Conservation (phyloP, 2,888 invertebrate species). For the Hermodice carunculata region DNA sequence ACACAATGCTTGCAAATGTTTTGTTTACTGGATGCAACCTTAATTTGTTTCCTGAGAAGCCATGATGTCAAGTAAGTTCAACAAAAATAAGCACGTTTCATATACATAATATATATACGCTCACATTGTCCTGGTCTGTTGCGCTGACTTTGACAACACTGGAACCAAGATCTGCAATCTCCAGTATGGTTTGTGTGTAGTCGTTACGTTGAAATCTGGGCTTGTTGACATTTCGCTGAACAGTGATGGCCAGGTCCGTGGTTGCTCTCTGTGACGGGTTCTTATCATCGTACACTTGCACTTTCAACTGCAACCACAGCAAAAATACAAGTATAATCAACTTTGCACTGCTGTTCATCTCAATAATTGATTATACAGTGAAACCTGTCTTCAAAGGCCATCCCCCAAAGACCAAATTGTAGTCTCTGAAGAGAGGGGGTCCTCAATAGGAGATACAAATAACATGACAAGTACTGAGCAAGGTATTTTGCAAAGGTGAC, state of each 20-base stretch:
- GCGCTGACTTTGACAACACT: slow-evolving; percentile 43
- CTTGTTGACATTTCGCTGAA: slow-evolving; percentile 30
- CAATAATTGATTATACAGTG: no score
- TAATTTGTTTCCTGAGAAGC: slow-evolving; percentile 11
- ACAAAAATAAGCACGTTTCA: neutral
- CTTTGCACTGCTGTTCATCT: no score
- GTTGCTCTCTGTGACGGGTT: slow-evolving; percentile 29
- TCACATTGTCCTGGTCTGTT: slow-evolving; percentile 48
- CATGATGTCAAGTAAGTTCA: neutral
- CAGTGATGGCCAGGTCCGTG: slow-evolving; percentile 35
- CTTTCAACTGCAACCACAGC: slow-evolving; percentile 37
- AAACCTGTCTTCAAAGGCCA: no score
- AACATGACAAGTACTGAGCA: no score
- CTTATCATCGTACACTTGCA: slow-evolving; percentile 34
- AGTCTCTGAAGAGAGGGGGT: no score
- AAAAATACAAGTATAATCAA: no score
- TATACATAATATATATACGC: no score
- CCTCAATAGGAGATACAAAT: no score
- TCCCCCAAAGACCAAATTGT: no score
- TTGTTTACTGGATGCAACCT: neutral
- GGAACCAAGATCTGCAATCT: slow-evolving; percentile 42
- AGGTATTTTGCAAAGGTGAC: no score
- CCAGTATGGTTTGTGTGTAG: slow-evolving; percentile 42
- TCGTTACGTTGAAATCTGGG: slow-evolving; percentile 38
- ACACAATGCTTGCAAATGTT: neutral